Conservation (phyloP, 2,113 vertebrate genomes). For the Mystacornis crossleyi region DNA sequence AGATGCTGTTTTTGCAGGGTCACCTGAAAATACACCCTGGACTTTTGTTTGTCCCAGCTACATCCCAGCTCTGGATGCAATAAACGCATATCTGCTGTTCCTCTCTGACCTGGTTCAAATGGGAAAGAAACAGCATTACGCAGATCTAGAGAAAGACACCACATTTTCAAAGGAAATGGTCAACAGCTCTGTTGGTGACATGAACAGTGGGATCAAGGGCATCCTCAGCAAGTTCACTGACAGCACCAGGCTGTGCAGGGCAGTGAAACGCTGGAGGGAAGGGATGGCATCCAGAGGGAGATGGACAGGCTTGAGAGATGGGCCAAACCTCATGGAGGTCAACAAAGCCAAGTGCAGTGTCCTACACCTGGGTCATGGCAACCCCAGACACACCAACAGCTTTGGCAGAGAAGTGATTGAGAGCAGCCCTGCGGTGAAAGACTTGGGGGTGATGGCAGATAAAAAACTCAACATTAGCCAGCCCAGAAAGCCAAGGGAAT, state of each 20-base stretch:
- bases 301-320: background rate
- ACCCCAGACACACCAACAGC: background rate
- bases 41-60: background rate
- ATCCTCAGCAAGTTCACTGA: background rate
- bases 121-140: background rate
- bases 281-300: background rate
- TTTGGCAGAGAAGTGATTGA: background rate
- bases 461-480: background rate
- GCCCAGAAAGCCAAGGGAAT: background rate
- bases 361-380: background rate
- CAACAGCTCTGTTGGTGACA: accelerated
- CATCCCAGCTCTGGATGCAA: accelerated
- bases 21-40: background rate
- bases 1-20: background rate
- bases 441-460: too few relatives aligned
- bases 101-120: background rate
- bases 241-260: background rate
- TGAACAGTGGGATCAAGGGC: background rate
- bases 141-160: background rate
- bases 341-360: background rate
- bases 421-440: background rate
- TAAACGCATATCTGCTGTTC: accelerated
- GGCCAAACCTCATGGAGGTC: background rate
- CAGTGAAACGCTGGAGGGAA: accelerated
- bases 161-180: background rate